Base-by-base conservation (phyloP, 2,888 invertebrate species). In the Mythimna ferrago region DNA sequence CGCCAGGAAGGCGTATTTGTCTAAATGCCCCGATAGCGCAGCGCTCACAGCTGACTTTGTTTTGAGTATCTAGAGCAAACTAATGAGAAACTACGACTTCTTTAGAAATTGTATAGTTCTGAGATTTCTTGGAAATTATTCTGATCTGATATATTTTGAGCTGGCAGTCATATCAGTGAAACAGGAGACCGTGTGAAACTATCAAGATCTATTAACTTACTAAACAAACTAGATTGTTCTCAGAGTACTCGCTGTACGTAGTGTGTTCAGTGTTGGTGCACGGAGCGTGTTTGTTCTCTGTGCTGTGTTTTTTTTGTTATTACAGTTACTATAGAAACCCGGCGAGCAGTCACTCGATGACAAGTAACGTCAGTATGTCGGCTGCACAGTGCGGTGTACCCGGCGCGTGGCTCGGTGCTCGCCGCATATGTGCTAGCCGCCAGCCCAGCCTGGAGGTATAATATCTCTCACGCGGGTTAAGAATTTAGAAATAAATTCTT, bases 201-300 rank as follows among this genome's bases (percentile, higher is more conserved):
- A 41, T 10, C 9, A 41, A 10, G 10, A 41, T 41, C 41, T 9
- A 41, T 41, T 41, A 41, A 6, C 32, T 57, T 66, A 66, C 44
- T 56, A 66, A 66, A 41, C 57, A 66, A 66, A 57, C 66, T 48
- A 57, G 66, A 48, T 66, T 6, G n/a, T 66, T 44, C 32, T 11
- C 0, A 41, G 41, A 41, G 41, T 7, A 16, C 38, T n/a, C 2
- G 5, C 38, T 21, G 38, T 6, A n/a, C 35, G 38, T 14, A 21
- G 38, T n/a, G n/a, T 38, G 16, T n/a, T 6, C 21, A 21, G n/a
- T n/a, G 21, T n/a, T 6, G 41, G 41, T 38, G 19, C n/a, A 41
- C 14, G 21, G 41, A 21, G 41, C 44, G 44, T 10, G 62, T 26
- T 16, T 21, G n/a, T 60, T 60, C 35, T n/a, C 11, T 4, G 21